Conservation (phyloP, 2,797 vertebrate genomes). For the Rachycentron canadum region DNA sequence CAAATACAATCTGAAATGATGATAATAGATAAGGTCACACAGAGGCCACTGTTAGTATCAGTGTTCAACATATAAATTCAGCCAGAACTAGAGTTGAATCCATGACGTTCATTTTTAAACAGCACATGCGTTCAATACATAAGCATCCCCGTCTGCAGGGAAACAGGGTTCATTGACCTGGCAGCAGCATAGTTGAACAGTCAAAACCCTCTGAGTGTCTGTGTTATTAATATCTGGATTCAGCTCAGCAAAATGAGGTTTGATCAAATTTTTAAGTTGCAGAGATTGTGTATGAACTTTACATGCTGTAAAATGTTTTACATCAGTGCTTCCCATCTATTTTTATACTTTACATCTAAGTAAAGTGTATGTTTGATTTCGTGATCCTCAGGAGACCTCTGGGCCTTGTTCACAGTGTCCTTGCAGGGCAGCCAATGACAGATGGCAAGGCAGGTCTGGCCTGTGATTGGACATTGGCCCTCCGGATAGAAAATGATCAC, state of each 20-base stretch:
- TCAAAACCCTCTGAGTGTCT: neutral
- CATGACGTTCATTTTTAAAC: constrained; percentile 19
- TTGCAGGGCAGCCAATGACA: constrained; percentile 61
- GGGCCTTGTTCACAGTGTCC: constrained; percentile 31
- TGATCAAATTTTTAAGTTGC: neutral
- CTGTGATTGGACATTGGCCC: constrained; percentile 61
- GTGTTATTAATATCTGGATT: neutral
- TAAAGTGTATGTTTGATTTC: neutral
- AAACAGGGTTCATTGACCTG: constrained; percentile 2
- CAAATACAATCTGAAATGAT: neutral
- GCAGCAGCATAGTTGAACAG: constrained; percentile 2
- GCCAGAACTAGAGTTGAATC: neutral
- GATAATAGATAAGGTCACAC: neutral
- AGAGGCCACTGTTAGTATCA: neutral
- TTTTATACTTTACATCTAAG: neutral
- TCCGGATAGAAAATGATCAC: constrained; percentile 50
- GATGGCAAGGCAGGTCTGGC: constrained; percentile 67
- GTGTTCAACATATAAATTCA: neutral
- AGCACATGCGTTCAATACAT: neutral
- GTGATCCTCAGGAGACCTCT: neutral
- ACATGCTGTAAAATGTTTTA: neutral
- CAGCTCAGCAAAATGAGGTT: neutral
- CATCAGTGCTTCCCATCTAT: neutral
- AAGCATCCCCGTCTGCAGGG: constrained; percentile 15
- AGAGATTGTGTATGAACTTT: neutral